Conservation (phyloP, 2,113 vertebrate species). For the Elgaria multicarinata region DNA sequence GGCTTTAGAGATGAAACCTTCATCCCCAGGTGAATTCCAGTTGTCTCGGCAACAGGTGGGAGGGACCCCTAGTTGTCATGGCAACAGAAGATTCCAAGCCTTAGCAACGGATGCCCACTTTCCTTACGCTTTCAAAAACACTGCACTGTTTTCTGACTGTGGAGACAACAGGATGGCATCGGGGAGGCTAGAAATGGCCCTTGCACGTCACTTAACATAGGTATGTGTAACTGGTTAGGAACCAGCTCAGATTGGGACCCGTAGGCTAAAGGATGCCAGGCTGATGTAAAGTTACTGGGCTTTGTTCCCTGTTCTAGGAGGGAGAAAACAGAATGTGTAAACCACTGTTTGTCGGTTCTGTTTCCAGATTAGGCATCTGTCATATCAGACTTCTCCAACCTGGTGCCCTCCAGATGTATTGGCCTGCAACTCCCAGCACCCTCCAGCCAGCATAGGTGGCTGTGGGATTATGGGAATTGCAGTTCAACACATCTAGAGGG, state of each 20-base stretch:
- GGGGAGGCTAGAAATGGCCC: not conserved
- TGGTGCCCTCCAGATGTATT: no score
- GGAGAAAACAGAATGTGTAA: not conserved
- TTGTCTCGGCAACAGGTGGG: not conserved
- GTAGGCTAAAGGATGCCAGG: not conserved
- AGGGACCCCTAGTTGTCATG: not conserved
- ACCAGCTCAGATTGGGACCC: not conserved
- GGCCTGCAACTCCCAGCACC: no score
- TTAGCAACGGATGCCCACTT: not conserved
- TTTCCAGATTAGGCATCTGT: not conserved
- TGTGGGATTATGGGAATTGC: no score
- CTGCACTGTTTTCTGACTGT: not conserved
- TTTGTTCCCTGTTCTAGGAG: not conserved
- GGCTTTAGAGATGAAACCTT: not conserved
- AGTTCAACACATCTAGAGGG: no score
- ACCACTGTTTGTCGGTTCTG: not conserved
- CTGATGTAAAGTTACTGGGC: not conserved
- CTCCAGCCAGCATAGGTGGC: no score
- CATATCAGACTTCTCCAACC: no score
- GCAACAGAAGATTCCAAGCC: not conserved
- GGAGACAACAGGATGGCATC: not conserved
- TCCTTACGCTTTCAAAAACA: not conserved
- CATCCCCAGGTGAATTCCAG: slow-evolving; percentile 6
- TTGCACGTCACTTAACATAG: not conserved
- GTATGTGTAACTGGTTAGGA: not conserved